Evolutionary conservation across 2,797 vertebrate genomes (phyloP), one percentile per base, ranked within the genome.

Genomic region (Antrozous pallidus): DNA sequence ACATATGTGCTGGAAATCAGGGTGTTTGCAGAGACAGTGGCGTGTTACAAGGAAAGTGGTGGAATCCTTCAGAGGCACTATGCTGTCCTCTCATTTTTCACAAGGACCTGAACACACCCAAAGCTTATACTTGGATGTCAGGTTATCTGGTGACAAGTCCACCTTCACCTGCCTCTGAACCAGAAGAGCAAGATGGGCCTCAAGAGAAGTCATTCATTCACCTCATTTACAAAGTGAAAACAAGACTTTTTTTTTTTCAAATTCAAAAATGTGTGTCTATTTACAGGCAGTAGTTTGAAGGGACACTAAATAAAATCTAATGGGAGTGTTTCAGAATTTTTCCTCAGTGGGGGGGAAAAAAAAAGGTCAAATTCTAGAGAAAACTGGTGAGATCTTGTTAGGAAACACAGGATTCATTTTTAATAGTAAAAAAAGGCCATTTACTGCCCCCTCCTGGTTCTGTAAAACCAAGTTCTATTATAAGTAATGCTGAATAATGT

Each of bases 371-470:
- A 51, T 88, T 63, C 36, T 88, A 56, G 22, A 89, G 81, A 84
- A 90, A 91, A 84, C 0, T 2, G 18, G 63, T 51, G 54, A 96
- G 45, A 22, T 26, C 91, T 93, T 93, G 42, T 49, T 80, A 17
- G 20, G 74, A 67, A 92, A 95, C 1, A 2, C 13, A 36, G 79
- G 77, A 92, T n/a, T 94, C 49, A 42, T 73, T 87, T 95, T 93
- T 97, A 96, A 26, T 94, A 83, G 88, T 69, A 95, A 84, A 95
- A 98, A 98, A 97, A 98, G 97, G 98, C 95, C 97, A 97, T 96
- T 75, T 96, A 98, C 98, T 98, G 98, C 98, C 98, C 98, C 58
- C 98, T 98, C 95, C 97, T 98, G 98, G 98, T 85, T 96, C 90
- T 93, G 79, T 74, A 89, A 93, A 93, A 96, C 51, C 78, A 90